Base-by-base conservation (phyloP, 2,888 invertebrate genomes). In the Aspidiotus rigidus region DNA sequence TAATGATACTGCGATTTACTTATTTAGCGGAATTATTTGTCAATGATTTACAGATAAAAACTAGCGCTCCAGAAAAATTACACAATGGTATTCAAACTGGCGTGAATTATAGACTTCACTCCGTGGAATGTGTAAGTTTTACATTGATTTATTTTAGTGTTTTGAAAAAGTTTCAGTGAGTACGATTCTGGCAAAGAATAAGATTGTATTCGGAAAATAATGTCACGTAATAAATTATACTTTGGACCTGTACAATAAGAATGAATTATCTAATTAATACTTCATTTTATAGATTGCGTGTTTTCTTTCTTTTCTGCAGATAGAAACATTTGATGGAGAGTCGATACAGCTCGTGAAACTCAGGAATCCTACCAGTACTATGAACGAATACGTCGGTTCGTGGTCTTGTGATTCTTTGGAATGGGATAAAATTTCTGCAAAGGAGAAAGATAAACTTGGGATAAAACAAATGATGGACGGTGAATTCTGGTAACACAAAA, bases 31-130 rank as follows among this genome's bases (percentile, higher is more conserved):
- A 60, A 17, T 60, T 28, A 28, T 28, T 17, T 60, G 11, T 60
- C 11, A 17, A 28, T 71, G 72, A 73, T 70, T 76, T 75, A 16
- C 80, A 84, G 79, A 81, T 83, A 71, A 80, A 83, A 75, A 80
- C 80, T 70, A 79, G 81, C 70, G 80, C 82, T 63, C 5, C 28
- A 5, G 87, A 88, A 76, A 85, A 86, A 76, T 77, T 88, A 72
- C 81, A 84, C 11, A 86, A 84, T 77, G 87, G 86, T 15, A 85
- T 91, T 73, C 85, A 88, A 77, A 81, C 87, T 73, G 90, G 89
- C 74, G 85, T 87, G 73, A 91, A 91, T 78, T 93, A 92, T 78
- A 83, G 88, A 75, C 80, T 90, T 57, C 85, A 86, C 74, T 84
- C 85, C 39, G 81, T 88, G 41, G 88, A 89, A 77, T 85, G 85